Evolutionary conservation across 1,140 invertebrate species (phyloP).

Genomic region (Batillaria attramentaria): DNA sequence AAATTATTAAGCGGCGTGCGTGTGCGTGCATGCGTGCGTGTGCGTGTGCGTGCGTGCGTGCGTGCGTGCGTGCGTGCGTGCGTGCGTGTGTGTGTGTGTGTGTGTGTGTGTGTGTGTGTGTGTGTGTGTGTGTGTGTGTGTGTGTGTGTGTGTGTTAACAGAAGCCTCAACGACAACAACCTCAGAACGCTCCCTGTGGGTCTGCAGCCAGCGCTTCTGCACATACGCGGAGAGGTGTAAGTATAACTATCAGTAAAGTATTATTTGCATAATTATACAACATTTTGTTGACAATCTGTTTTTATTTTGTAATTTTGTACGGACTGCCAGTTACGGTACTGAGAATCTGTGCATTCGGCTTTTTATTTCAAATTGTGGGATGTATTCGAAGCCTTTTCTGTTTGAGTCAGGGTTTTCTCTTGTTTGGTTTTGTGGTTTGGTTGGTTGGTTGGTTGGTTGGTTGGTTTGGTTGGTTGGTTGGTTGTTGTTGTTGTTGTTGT

Average conservation of each 20-base stretch:
- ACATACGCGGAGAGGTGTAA: background rate
- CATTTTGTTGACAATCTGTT: background rate
- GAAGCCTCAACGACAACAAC: background rate
- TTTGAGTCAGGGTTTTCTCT: no score
- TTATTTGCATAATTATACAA: background rate
- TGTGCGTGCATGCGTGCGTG: constrained; percentile 10
- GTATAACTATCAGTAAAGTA: background rate
- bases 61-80: constrained; percentile 6
- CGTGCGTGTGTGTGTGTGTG: background rate
- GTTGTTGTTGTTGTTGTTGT: no score
- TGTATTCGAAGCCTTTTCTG: no score
- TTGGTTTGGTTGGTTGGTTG: no score
- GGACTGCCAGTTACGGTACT: background rate
- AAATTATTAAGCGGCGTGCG: background rate
- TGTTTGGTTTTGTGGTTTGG: no score
- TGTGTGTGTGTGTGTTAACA: background rate
- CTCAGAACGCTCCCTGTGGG: background rate
- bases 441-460: no score
- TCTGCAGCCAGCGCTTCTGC: background rate
- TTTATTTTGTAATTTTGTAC: background rate
- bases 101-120: background rate
- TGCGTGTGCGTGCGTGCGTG: background rate
- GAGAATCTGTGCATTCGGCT: no score
- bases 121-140: background rate
- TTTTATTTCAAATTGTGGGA: no score